These are phyloP conservation scores for Cheilosia grossa DNA, from an alignment of 2,888 invertebrate species.

Conservation along the genomic window DNA sequence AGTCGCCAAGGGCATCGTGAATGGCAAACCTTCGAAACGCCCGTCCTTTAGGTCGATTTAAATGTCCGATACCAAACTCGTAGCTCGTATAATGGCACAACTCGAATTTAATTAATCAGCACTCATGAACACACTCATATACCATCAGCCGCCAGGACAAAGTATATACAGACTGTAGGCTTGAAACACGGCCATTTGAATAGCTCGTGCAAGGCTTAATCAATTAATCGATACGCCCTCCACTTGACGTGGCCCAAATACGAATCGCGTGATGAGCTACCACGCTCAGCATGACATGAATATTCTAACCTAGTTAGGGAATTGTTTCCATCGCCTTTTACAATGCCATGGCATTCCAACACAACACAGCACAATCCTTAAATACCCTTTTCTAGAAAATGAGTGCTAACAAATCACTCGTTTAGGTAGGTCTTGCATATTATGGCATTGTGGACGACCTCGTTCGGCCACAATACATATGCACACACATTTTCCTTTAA, in stretches of 20 bases:
- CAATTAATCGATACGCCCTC: constrained; percentile 71
- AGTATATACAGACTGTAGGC: neutral
- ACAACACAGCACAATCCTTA: constrained; percentile 11
- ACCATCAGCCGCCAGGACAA: neutral
- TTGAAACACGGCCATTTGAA: constrained; percentile 26
- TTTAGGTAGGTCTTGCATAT: constrained; percentile 51
- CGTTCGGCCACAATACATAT: constrained; percentile 7
- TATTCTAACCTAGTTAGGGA: constrained; percentile 50
- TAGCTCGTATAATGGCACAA: too few species aligned
- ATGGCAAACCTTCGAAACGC: too few species aligned
- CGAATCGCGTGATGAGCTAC: constrained; percentile 64
- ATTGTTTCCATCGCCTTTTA: constrained; percentile 44
- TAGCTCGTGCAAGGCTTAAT: constrained; percentile 46
- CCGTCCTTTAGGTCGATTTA: too few species aligned
- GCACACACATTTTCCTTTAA: constrained; percentile 33
- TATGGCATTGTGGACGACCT: constrained; percentile 44
- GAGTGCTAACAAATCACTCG: constrained; percentile 50
- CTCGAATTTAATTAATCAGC: too few species aligned
- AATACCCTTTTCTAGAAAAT: constrained; percentile 11
- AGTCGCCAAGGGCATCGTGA: too few species aligned
- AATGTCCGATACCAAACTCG: too few species aligned
- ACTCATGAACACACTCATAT: neutral
- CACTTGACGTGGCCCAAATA: constrained; percentile 51
- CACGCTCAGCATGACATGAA: constrained; percentile 46
- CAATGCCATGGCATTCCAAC: constrained; percentile 38